Evolutionary conservation across 2,888 invertebrate genomes (phyloP), one percentile per base, ranked within the genome.

Genomic region (Erannis defoliaria): DNA sequence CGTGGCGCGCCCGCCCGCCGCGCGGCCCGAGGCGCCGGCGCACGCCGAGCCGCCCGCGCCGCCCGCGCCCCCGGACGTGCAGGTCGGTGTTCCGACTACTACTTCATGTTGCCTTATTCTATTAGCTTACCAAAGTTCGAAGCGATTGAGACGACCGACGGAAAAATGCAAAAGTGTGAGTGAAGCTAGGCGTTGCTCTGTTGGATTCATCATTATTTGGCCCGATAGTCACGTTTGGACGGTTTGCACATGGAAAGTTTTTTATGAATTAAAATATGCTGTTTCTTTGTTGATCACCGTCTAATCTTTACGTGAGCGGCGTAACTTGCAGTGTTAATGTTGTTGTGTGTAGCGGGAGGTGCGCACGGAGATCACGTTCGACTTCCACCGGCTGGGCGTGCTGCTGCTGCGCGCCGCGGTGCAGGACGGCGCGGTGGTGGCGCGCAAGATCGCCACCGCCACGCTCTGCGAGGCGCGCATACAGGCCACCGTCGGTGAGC

Each of bases 381-480:
- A 99, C 85, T 99, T 99, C 85, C 97, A 98, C 85, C 95, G 98
- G 10, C 90, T 99, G 61, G 98, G 98, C 84, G 96, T 99, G 64
- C 89, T 99, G 58, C 93, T 99, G 68, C 90, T 99, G 67, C 94
- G 98, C 62, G 97, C 97, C 0, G 95, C 97, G 0, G 93, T 96
- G 76, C 95, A 95, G 70, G 96, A 96, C 68, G 96, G 95, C 42
- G 90, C 93, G 68, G 87, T 96, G 50, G 94, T 95, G 29, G 98
- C 97, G 0, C 95, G 96, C 71, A 99, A 99, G 93, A 97, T 99
- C 64, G 98, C 98, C 60, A 99, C 98, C 0, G 97, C 98, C 16
- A 98, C 98, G 12, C 95, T 99, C 94, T 96, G 96, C 64, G 97
- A 97, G 82, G 98, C 98, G 0, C 95, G 96, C 84, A 97, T 99